These are phyloP conservation scores for Megathymus violae DNA, from an alignment of 1,140 invertebrate species.

Conservation along the genomic window DNA sequence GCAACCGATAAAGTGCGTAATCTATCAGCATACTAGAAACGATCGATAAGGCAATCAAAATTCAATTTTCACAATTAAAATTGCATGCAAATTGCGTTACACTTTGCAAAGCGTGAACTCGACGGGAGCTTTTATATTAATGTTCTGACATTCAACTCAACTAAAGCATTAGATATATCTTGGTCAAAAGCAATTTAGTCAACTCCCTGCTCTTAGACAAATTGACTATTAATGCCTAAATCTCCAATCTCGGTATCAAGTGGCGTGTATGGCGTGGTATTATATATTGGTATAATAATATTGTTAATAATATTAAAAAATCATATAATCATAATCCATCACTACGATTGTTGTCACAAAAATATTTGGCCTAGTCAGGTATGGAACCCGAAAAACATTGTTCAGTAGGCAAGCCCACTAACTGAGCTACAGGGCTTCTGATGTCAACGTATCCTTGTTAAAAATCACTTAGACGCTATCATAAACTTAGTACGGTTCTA, in stretches of 20 bases:
- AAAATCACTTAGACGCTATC: too few species aligned
- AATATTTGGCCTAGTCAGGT: too few species aligned
- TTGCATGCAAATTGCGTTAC: conserved; percentile 15
- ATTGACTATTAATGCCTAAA: not conserved
- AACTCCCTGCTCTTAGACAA: not conserved
- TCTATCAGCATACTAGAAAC: conserved; percentile 3
- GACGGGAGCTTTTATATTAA: conserved; percentile 9
- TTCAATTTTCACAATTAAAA: conserved; percentile 14
- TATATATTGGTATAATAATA: too few species aligned
- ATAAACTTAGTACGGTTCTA: too few species aligned
- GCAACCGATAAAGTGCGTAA: conserved; percentile 17
- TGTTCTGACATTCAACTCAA: conserved; percentile 3
- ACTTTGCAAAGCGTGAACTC: conserved; percentile 10
- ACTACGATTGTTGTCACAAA: too few species aligned
- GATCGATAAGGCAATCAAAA: conserved; percentile 14
- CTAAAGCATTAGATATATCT: conserved; percentile 2
- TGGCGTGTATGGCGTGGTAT: not conserved
- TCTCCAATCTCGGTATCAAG: not conserved
- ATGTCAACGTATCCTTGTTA: too few species aligned
- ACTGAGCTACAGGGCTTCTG: too few species aligned
- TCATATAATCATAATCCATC: too few species aligned
- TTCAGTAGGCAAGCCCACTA: too few species aligned
- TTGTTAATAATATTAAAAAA: too few species aligned
- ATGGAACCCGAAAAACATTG: too few species aligned
- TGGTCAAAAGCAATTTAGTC: not conserved